phyloP scores from a whole-genome alignment of 2,888 invertebrate species.

The Xylocampa areola region DNA sequence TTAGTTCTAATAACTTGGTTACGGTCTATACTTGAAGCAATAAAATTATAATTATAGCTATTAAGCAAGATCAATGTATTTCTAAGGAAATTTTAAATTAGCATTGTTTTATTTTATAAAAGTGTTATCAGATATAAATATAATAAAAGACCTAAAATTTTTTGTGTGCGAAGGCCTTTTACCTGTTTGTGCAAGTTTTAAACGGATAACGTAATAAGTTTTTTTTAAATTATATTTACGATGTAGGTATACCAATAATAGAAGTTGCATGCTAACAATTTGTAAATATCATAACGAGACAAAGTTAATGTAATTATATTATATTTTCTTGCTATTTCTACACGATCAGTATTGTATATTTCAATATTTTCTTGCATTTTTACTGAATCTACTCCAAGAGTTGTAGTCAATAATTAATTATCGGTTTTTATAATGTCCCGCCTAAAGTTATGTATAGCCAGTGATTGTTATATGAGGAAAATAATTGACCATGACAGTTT shows the following conservation, averaged over 20 bases:
- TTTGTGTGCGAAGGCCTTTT: constrained; percentile 5
- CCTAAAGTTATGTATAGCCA: not conserved
- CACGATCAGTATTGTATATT: not conserved
- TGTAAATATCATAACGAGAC: not conserved
- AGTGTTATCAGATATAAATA: not conserved
- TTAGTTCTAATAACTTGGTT: too few relatives aligned
- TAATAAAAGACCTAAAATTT: constrained; percentile 8
- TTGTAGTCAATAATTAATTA: not conserved
- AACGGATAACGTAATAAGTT: not conserved
- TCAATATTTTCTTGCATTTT: not conserved
- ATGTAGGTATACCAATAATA: too few relatives aligned
- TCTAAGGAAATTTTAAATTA: too few relatives aligned
- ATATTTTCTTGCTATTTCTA: constrained; percentile 12
- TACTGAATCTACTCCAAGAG: not conserved
- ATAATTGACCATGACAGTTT: not conserved
- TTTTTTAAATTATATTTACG: not conserved
- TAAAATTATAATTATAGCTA: too few relatives aligned
- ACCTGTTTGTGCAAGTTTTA: constrained; percentile 17
- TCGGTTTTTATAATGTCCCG: not conserved
- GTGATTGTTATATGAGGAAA: constrained; percentile 9
- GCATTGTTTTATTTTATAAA: too few relatives aligned
- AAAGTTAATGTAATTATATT: not conserved
- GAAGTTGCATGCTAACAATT: not conserved
- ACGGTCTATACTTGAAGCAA: too few relatives aligned
- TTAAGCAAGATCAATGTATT: too few relatives aligned